Conservation (phyloP, 2,888 invertebrate species). For the Hymenopus coronatus region DNA sequence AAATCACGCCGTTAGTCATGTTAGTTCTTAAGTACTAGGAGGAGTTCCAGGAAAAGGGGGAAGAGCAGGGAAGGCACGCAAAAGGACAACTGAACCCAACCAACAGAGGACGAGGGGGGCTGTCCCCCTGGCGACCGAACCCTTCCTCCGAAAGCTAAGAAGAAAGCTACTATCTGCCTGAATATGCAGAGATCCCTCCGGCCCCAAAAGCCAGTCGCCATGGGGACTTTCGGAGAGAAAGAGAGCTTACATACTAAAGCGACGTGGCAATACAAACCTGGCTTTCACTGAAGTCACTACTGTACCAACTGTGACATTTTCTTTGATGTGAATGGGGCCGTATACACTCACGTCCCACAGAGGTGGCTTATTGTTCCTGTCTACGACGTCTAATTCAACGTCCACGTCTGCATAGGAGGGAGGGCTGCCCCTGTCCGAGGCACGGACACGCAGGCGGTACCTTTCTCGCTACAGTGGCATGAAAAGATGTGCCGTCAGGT, state of each 20-base stretch:
- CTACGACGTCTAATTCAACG: conserved; percentile 97
- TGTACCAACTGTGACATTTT: conserved; percentile 98
- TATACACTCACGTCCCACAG: conserved; percentile 93
- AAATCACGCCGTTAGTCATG: conserved; percentile 66
- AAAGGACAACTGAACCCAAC: conserved; percentile 32
- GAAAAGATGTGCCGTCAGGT: conserved; percentile 45
- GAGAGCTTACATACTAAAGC: conserved; percentile 31
- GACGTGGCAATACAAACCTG: conserved; percentile 58
- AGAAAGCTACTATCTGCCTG: conserved; percentile 36
- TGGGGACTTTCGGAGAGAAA: not conserved
- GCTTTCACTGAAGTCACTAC: conserved; percentile 97
- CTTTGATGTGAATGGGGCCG: conserved; percentile 96
- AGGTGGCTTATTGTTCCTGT: conserved; percentile 97
- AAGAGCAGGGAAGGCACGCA: conserved; percentile 35
- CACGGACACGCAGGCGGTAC: conserved; percentile 94
- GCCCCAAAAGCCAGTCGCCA: not conserved
- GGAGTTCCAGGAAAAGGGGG: conserved; percentile 24
- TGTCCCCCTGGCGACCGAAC: conserved; percentile 29
- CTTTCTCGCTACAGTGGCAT: conserved; percentile 81
- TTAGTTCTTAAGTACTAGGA: conserved; percentile 45
- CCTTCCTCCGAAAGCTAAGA: conserved; percentile 38
- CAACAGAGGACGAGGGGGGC: not conserved
- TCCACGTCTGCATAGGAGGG: conserved; percentile 93
- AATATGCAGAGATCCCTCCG: not conserved
- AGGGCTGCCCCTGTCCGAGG: conserved; percentile 91